Evolutionary conservation across 2,888 invertebrate species (phyloP).

Genomic region (Smittia sp.): DNA sequence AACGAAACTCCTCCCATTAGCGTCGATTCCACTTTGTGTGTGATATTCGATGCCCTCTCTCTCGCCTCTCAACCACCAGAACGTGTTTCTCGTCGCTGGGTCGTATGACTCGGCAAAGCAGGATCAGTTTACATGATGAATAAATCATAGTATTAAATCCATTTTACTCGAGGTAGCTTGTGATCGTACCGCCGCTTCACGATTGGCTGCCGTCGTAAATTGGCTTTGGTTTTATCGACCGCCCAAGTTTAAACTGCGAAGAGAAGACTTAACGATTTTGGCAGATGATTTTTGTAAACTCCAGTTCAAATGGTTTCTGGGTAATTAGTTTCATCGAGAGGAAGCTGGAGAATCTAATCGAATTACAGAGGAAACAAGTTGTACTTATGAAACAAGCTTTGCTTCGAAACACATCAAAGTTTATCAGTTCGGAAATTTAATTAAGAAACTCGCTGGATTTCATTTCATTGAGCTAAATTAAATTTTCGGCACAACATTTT

Average conservation of each 20-base stretch:
- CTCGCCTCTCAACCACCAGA: background rate
- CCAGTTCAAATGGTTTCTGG: no score
- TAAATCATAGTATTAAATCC: conserved; percentile 41
- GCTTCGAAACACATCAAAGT: no score
- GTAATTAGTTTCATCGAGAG: no score
- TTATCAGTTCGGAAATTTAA: no score
- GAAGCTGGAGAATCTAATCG: no score
- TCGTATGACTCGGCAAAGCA: conserved; percentile 13
- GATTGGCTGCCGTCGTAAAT: conserved; percentile 29
- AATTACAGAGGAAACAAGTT: no score
- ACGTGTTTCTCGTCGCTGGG: background rate
- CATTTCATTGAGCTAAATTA: no score
- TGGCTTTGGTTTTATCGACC: conserved; percentile 17
- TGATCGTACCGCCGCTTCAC: conserved; percentile 36
- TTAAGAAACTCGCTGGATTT: no score
- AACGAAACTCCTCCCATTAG: conserved; percentile 7
- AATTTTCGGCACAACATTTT: no score
- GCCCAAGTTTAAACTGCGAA: conserved; percentile 25
- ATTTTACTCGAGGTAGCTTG: conserved; percentile 16
- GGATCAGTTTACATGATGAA: conserved; percentile 25
- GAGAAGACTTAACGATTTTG: background rate
- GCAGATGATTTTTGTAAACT: no score
- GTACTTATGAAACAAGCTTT: no score
- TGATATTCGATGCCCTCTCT: conserved; percentile 21
- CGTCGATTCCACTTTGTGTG: conserved; percentile 6